Evolutionary conservation across 2,888 invertebrate genomes (phyloP).

Genomic region (Fragum sueziense): DNA sequence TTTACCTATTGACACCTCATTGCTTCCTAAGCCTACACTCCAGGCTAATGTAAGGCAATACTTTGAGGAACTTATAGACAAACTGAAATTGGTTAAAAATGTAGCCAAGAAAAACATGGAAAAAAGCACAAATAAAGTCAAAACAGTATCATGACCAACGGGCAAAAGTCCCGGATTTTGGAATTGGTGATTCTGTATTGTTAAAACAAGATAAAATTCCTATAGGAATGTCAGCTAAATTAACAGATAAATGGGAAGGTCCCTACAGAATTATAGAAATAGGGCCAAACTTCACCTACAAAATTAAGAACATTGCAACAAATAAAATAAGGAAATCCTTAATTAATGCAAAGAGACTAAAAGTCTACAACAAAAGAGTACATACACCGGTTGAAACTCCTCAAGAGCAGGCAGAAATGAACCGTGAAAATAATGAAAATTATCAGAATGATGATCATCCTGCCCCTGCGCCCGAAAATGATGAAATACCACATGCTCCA

Average conservation of each 20-base stretch:
- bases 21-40: conserved; percentile 39
- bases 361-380: not conserved
- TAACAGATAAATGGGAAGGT: not conserved
- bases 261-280: not conserved
- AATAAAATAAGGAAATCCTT: not conserved
- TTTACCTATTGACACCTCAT: conserved; percentile 26
- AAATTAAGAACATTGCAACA: not conserved
- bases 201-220: not conserved
- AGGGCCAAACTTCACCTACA: not conserved
- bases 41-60: not conserved
- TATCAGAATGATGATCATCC: not conserved
- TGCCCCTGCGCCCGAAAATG: not conserved
- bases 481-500: not conserved
- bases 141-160: conserved; percentile 14
- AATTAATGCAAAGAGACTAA: not conserved
- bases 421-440: not conserved
- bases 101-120: conserved; percentile 1
- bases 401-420: no score
- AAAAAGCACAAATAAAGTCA: not conserved
- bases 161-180: not conserved
- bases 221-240: not conserved
- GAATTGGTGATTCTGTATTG: not conserved
- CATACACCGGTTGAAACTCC: no score
- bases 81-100: not conserved
- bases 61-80: not conserved